Evolutionary conservation across 2,888 invertebrate species (phyloP), one percentile per base, ranked within the genome.

Genomic region (Eristalis arbustorum): DNA sequence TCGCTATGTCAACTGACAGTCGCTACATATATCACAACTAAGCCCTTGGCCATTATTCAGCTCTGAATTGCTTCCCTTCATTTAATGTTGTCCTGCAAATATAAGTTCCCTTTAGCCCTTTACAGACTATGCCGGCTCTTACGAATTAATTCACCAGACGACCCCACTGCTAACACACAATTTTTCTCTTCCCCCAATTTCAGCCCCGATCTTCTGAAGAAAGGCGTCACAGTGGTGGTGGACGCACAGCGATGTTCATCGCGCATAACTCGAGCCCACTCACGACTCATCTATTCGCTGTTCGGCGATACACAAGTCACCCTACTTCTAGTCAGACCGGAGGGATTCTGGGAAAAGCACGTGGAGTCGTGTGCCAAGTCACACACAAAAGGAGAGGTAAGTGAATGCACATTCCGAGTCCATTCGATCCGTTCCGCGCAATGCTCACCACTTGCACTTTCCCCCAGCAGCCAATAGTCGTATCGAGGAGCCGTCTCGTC

Each of bases 341-440:
- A 96, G 90, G 95, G 95, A 64, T 96, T 96, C 92, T 95, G 96
- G 94, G 96, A 96, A 90, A 96, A 96, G 90, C 95, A 96, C 90
- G 95, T 96, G 63, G 96, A 96, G 91, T 95, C 95, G 89, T 96
- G 96, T 91, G 94, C 95, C 69, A 94, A 94, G 89, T 93, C 94
- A 2, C 94, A 94, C 88, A 94, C 94, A 88, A 94, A 95, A 88
- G 94, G 94, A 90, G 95, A 95, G 94, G 93, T 92, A 88, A 89
- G 88, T 67, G 25, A 40, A 61, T 22, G 40, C 8, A 25, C 31
- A 23, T n/a, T n/a, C n/a, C n/a, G n/a, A n/a, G 34, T 57, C 6
- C 3, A 66, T n/a, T 25, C 13, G 13, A 56, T n/a, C n/a, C 34
- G 25, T 37, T 42, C 5, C 56, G 11, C 57, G 57, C 22, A 18